Percentiles rank a stretch among this genome's conserved stretches.
Evolutionary conservation across 2,888 invertebrate genomes (phyloP).

Genomic region (Zaprionus bogoriensis): DNA sequence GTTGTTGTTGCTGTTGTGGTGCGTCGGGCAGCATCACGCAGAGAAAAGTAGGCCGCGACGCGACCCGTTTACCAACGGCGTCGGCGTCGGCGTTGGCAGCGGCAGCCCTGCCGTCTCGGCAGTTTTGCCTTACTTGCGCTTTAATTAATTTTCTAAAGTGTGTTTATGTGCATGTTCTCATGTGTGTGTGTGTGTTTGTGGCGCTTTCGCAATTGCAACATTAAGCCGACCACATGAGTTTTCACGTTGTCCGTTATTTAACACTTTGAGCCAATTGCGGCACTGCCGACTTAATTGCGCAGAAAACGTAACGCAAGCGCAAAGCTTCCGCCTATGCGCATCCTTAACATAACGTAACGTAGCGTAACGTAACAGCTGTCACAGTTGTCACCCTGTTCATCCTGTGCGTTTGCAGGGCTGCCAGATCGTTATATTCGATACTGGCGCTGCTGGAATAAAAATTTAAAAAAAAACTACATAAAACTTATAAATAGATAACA

Average conservation of each 20-base stretch:
- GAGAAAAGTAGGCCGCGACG: slow-evolving; percentile 61
- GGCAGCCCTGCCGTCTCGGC: slow-evolving; percentile 24
- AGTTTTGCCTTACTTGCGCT: slow-evolving; percentile 56
- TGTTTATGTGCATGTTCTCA: slow-evolving; percentile 51
- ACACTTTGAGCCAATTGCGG: slow-evolving; percentile 24
- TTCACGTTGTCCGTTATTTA: slow-evolving; percentile 31
- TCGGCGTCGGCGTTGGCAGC: neutral
- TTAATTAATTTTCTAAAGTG: slow-evolving; percentile 71
- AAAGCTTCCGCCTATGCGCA: neutral
- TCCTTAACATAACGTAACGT: neutral
- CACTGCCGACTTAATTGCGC: slow-evolving; percentile 1
- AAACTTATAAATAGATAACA: too few relatives aligned
- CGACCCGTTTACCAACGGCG: slow-evolving; percentile 59
- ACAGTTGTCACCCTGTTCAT: slow-evolving; percentile 1
- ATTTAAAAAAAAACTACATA: neutral
- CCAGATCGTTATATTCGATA: neutral
- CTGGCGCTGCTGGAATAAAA: neutral
- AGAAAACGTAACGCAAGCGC: neutral
- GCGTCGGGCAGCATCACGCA: slow-evolving; percentile 46
- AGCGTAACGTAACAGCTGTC: neutral
- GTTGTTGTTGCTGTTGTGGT: neutral
- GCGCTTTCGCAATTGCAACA: slow-evolving; percentile 61
- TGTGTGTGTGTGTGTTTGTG: slow-evolving; percentile 16
- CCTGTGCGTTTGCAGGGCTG: slow-evolving; percentile 1
- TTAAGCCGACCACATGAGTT: slow-evolving; percentile 32